Conservation (phyloP, 2,888 invertebrate species). For the Drosophila rubida region DNA sequence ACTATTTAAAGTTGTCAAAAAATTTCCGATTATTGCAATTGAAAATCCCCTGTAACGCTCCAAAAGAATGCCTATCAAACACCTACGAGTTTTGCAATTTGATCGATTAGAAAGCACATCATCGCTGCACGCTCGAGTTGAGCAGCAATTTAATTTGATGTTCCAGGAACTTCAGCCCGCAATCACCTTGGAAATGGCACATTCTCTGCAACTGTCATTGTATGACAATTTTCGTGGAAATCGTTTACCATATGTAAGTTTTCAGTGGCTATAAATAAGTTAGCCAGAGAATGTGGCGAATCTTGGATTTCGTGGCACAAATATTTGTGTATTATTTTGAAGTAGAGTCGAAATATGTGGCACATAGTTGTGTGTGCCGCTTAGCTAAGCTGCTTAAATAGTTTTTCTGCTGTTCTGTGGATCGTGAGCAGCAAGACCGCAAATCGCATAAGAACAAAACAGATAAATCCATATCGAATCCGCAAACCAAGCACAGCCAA, state of each 20-base stretch:
- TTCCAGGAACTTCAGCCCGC: neutral
- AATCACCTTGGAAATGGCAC: neutral
- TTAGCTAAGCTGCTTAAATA: conserved; percentile 7
- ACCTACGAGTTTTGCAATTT: no score
- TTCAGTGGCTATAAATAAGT: no score
- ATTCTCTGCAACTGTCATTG: neutral
- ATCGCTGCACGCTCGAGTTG: neutral
- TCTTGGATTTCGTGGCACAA: no score
- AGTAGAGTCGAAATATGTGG: neutral
- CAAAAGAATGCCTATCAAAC: no score
- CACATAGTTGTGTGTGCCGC: neutral
- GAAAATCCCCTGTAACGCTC: no score
- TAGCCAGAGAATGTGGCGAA: no score
- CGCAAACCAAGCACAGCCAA: conserved; percentile 40
- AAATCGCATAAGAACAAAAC: conserved; percentile 9
- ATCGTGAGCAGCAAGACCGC: conserved; percentile 3
- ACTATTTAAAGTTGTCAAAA: no score
- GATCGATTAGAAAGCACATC: neutral
- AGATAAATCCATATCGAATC: conserved; percentile 33
- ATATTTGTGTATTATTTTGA: neutral
- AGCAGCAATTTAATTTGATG: neutral
- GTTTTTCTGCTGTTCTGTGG: conserved; percentile 10
- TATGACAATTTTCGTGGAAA: neutral
- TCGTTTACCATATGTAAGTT: neutral
- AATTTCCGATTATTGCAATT: no score